Evolutionary conservation across 1,140 invertebrate species (phyloP), one percentile per base, ranked within the genome.

Genomic region (Drosophila mauritiana): DNA sequence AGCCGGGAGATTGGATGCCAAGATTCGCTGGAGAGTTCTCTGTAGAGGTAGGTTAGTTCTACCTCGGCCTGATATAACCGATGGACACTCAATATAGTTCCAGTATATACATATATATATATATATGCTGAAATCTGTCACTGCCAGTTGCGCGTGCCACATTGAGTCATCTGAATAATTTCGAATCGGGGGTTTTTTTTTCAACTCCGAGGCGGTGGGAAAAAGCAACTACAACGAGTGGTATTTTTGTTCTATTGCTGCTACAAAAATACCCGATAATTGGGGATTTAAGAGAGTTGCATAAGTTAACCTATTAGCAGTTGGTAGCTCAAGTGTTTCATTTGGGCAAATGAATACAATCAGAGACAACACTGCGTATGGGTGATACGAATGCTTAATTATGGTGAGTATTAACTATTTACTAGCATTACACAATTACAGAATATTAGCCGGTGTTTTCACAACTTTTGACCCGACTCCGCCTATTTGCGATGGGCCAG

Each of bases 121-220:
- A 6, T 8, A 10, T 22, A 22, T 22, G 10, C 11, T 43, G 20
- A 12, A 37, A 42, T 48, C 31, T 65, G 63, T 67, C 63, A 39
- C 59, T 22, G 42, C 36, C 49, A 69, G 13, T 48, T 67, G 65
- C 40, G 52, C 64, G 65, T 57, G 52, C 49, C 52, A 48, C 17
- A 34, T 40, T 70, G 67, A 72, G 20, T 72, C 68, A 72, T 13
- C 37, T 42, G 43, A 22, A n/a, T 72, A 70, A 49, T 55, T 46
- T 27, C 27, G 37, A 27, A 13, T 49, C 22, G 68, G 68, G 63
- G 17, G 20, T 22, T 22, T 22, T 22, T 59, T 72, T 72, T 72
- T 57, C 1, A 6, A 13, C 42, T 1, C 4, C 27, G 27, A 57
- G 43, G 67, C 69, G 68, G 52, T 46, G 68, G 68, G 68, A 70